Evolutionary conservation across 2,888 invertebrate genomes (phyloP).

Genomic region (Hirtodrosophila histrioides): DNA sequence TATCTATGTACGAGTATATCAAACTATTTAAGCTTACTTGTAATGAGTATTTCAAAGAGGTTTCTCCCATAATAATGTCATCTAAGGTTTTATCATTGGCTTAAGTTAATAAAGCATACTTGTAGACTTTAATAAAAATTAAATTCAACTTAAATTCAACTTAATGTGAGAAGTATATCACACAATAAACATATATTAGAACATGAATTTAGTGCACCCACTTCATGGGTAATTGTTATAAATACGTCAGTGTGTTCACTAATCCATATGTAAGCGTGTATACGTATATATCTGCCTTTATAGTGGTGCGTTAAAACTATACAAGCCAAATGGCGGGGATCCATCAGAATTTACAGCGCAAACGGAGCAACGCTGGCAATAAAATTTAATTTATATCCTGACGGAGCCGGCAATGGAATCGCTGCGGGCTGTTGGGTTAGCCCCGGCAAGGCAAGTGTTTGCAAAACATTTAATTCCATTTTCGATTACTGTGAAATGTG

Average conservation of each 20-base stretch:
- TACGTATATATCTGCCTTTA: slow-evolving; percentile 30
- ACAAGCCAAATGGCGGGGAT: slow-evolving; percentile 44
- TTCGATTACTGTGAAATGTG: slow-evolving; percentile 51
- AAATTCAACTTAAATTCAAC: too few relatives aligned
- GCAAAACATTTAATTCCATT: slow-evolving; percentile 68
- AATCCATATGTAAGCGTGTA: slow-evolving; percentile 6
- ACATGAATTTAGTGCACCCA: slow-evolving; percentile 20
- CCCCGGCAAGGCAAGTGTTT: slow-evolving; percentile 43
- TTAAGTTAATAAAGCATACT: too few relatives aligned
- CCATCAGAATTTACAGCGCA: slow-evolving; percentile 61
- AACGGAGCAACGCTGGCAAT: slow-evolving; percentile 57
- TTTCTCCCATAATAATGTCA: too few relatives aligned
- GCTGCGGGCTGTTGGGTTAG: slow-evolving; percentile 6
- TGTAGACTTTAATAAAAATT: too few relatives aligned
- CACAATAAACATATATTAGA: not conserved
- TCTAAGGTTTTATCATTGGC: too few relatives aligned
- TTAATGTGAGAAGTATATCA: too few relatives aligned
- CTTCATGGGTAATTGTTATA: slow-evolving; percentile 37
- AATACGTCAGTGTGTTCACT: slow-evolving; percentile 28
- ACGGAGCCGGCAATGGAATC: slow-evolving; percentile 13
- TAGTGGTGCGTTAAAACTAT: slow-evolving; percentile 36
- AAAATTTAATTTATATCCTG: slow-evolving; percentile 65
- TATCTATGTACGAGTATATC: too few relatives aligned
- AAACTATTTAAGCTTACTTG: too few relatives aligned
- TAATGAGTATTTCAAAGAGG: too few relatives aligned